Base-by-base conservation (phyloP, 2,797 vertebrate genomes). In the Glossophaga mutica region DNA sequence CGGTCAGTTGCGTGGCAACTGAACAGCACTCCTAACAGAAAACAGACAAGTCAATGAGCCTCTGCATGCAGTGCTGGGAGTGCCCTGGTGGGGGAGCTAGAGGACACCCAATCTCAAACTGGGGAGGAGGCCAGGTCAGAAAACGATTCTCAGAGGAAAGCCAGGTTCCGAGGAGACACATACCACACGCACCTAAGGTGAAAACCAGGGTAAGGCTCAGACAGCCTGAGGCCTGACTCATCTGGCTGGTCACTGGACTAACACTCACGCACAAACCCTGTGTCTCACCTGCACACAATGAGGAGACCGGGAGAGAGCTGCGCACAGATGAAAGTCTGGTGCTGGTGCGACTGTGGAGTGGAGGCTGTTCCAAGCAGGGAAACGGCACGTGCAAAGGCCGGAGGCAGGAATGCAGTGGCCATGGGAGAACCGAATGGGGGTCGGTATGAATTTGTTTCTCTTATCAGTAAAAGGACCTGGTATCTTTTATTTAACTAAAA, bases 251-350 rank as follows among this genome's bases (percentile, higher is more conserved):
- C 67, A 62, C 22, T 70, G 12, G 9, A 48, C 39, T 70, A 39
- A 50, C 5, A 46, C 11, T 76, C 70, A 79, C 22, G 59, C 37
- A 78, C 26, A 76, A 76, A 42, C 22, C 48, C 42, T 32, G 42
- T 52, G 12, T 32, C 71, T 67, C 2, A 57, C 55, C 34, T 55
- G 52, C n/a, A 73, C 39, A 76, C 59, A 67, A 46, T 8, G 6
- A 50, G 7, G 24, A 32, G 1, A 44, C 32, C 0, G 67, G 50
- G 16, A 44, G 37, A 65, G 0, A 10, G 7, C n/a, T 4, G 16
- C 0, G 15, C 24, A 71, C 4, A 21, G 37, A 22, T 73, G 46
- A 34, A 26, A 44, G 6, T 14, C 55, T 18, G 22, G 67, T 32
- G n/a, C 11, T 15, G 59, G 22, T 22, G 70, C 16, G 46, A 59